Base-by-base conservation (phyloP, 64 coral and sea anemone species). In the Stichodactyla helianthus region DNA sequence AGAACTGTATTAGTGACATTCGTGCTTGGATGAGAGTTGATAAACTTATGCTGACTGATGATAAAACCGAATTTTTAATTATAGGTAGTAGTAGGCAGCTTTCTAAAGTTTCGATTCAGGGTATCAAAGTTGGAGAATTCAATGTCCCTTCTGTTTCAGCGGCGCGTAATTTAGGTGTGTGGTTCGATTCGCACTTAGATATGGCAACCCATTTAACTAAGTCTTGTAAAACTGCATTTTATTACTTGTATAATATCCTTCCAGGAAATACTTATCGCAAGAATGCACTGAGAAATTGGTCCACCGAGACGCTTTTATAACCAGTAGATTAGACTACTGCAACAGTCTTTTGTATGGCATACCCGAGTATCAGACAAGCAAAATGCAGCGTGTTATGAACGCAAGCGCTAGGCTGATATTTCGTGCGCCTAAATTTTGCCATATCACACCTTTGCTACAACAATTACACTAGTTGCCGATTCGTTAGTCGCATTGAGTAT, bases 391-490 rank as follows among this genome's bases (percentile, higher is more conserved):
- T 57, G 55, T 57, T 7, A 57, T 57, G 55, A 57, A 57, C 13
- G 55, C 55, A 13, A 65, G 64, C 19, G 86, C 86, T 52, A 64
- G 86, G 55, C 62, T 86, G 55, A 82, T 89, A 68, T 89, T 68
- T 82, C 52, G 81, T 15, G 68, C 71, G 74, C 82, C 68, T 74
- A 83, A 67, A 71, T 85, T 77, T 90, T 53, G 82, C 20, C 89
- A 90, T 76, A 85, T 90, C 71, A 90, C 89, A 55, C 89, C 89
- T 77, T 84, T 68, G 68, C 55, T 90, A 85, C 71, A 64, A 77
- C 62, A 90, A 84, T 65, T 90, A 67, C 82, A 90, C 74, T 90
- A 80, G 88, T 27, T 90, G 53, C 89, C 89, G 76, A 82, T 90
- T 54, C 82, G 82, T n/a, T 71, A 77, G 71, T 27, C 50, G 82